Conservation (phyloP, 2,113 vertebrate genomes). For the Oplegnathus fasciatus region DNA sequence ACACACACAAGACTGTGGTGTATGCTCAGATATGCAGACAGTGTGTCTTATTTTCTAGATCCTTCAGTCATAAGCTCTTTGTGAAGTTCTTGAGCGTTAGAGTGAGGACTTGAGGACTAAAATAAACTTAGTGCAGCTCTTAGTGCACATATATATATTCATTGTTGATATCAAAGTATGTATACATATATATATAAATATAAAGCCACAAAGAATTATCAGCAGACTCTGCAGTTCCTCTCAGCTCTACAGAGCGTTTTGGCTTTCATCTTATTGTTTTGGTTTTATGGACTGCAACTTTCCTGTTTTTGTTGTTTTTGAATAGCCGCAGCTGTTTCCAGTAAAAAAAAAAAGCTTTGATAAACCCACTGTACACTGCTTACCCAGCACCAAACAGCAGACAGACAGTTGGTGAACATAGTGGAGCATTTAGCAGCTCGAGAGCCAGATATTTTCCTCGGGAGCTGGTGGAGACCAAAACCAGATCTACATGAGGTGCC, state of each 20-base stretch:
- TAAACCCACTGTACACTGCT: background rate
- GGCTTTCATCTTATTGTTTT: background rate
- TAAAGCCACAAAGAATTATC: background rate
- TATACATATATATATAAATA: no score
- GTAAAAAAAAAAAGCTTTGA: background rate
- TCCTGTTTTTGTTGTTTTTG: background rate
- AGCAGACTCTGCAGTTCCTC: no score
- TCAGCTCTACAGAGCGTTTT: background rate
- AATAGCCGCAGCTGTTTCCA: no score
- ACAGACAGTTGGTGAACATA: background rate
- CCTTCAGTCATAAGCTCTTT: background rate
- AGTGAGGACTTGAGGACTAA: background rate
- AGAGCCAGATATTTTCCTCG: background rate
- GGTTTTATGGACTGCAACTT: background rate
- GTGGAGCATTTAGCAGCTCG: background rate
- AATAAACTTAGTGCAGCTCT: background rate
- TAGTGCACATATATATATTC: no score
- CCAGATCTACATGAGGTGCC: background rate
- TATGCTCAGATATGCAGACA: background rate
- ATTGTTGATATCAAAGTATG: no score
- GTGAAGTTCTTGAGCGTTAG: background rate
- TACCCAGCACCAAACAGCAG: background rate
- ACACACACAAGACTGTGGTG: background rate
- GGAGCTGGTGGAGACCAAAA: constrained; percentile 6
- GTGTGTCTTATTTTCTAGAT: constrained; percentile 9